These are phyloP conservation scores for Calameuta filiformis DNA, from an alignment of 2,888 invertebrate genomes.

Conservation along the genomic window DNA sequence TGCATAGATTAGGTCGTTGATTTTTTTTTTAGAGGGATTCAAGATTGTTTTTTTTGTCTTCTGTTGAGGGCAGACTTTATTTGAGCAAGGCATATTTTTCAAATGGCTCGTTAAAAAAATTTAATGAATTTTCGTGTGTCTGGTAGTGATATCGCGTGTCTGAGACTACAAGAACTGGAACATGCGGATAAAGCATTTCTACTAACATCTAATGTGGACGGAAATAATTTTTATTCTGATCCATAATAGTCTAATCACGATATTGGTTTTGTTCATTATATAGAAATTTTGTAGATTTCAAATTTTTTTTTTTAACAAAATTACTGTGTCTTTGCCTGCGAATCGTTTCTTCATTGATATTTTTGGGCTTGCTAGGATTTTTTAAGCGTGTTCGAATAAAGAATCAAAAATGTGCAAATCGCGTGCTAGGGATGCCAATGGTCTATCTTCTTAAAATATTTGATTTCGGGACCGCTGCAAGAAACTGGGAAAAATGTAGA, in stretches of 20 bases:
- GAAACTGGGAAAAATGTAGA: not conserved
- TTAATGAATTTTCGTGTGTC: not conserved
- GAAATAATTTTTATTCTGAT: not conserved
- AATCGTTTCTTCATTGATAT: not conserved
- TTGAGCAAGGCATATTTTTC: not conserved
- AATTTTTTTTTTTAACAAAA: not conserved
- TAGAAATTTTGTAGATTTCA: not conserved
- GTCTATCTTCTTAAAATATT: not conserved
- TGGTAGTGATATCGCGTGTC: not conserved
- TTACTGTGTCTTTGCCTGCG: not conserved
- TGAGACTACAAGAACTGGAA: not conserved
- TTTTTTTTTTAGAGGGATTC: slow-evolving; percentile 2
- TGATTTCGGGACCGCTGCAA: not conserved
- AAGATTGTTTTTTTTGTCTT: not conserved
- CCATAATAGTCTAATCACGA: not conserved
- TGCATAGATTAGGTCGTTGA: slow-evolving; percentile 2
- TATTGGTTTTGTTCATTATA: not conserved
- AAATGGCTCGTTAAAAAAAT: not conserved
- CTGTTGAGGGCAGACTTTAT: not conserved
- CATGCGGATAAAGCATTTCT: not conserved
- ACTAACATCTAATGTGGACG: not conserved
- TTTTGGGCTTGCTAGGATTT: not conserved
- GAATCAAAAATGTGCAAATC: not conserved
- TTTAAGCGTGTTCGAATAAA: not conserved
- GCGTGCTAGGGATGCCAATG: not conserved